Evolutionary conservation across 2,113 vertebrate species (phyloP).

Genomic region (Zootoca vivipara): DNA sequence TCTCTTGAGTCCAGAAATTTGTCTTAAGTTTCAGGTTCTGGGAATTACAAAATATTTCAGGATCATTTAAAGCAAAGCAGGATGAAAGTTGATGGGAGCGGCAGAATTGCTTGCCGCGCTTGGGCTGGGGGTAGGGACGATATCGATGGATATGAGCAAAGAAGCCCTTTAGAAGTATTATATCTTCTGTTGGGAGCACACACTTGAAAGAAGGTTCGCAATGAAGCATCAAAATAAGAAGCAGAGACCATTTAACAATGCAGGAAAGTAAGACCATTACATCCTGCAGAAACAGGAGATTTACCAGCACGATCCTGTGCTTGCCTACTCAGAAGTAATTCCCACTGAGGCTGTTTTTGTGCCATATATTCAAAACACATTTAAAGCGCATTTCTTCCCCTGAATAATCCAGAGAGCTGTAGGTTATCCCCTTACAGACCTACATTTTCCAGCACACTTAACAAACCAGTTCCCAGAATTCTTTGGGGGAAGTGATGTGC

Average conservation of each 20-base stretch:
- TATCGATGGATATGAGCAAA: neutral
- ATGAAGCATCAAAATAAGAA: neutral
- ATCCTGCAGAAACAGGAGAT: neutral
- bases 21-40: constrained; percentile 64
- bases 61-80: constrained; percentile 51
- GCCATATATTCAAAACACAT: too few species aligned
- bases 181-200: neutral
- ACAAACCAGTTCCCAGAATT: too few species aligned
- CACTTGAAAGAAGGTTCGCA: neutral
- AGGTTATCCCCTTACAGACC: too few species aligned
- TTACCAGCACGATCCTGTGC: neutral
- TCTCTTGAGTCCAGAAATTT: constrained; percentile 58
- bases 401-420: too few species aligned
- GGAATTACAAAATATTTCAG: constrained; percentile 59
- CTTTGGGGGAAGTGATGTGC: too few species aligned
- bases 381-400: too few species aligned
- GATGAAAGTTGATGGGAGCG: constrained; percentile 61
- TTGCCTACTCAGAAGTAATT: neutral
- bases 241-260: neutral
- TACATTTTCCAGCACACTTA: too few species aligned
- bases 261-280: neutral
- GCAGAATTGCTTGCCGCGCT: constrained; percentile 49
- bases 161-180: constrained; percentile 2
- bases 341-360: neutral
- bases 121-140: constrained; percentile 40